Evolutionary conservation across 2,797 vertebrate genomes (phyloP), one percentile per base, ranked within the genome.

Genomic region (Malacoctenus gilli): DNA sequence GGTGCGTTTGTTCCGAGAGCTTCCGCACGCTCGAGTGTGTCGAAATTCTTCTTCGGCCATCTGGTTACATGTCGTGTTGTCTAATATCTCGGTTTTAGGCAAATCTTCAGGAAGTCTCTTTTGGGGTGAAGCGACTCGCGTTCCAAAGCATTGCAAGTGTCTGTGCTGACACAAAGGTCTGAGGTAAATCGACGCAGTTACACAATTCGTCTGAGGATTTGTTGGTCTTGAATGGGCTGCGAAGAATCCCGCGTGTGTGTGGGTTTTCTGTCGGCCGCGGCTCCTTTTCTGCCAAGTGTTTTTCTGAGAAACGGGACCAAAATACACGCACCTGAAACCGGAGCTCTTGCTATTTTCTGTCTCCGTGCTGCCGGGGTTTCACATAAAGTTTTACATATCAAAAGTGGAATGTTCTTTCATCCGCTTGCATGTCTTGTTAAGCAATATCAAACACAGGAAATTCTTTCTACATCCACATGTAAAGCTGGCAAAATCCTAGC

Each of bases 381-480:
- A 73, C 66, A 70, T 72, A 48, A 85, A 84, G 77, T 85, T 87
- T 85, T 80, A 71, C 75, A 83, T 79, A 87, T 88, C 84, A 85
- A 89, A 89, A 80, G 73, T 80, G 73, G 54, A 74, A 73, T 56
- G 56, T 47, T 39, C 75, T 82, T 88, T 86, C 71, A 82, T 86
- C 82, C 55, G 59, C 71, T 72, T 56, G 57, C 68, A 56, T 72
- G 66, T 84, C 81, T 85, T 87, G 73, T 84, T 86, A 82, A 72
- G 66, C 67, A 64, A 59, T 80, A 88, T 89, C 86, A 89, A 85
- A 87, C 77, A 69, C 71, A 55, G 66, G 65, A 64, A 75, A 83
- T 79, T 84, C 54, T 80, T 80, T 83, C 68, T 77, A 67, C 71
- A 63, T 85, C 49, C 68, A 72, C 72, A 72, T 78, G 53, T 81